Base-by-base conservation (phyloP, 2,797 vertebrate species). In the Clarias pachynema region DNA sequence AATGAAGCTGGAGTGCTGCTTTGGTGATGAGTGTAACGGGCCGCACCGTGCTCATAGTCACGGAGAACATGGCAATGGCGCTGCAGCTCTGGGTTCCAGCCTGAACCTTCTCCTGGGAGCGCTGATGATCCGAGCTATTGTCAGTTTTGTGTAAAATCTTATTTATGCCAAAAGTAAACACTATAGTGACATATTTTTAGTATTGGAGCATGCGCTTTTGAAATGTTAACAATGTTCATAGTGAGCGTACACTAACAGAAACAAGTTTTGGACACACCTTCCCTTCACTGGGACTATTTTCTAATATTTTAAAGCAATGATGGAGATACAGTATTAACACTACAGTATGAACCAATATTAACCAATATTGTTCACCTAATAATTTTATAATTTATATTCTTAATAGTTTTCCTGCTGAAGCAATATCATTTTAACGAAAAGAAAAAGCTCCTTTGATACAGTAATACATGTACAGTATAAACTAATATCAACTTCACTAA, bases 1-100 rank as follows among this genome's bases (percentile, higher is more conserved):
- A 34, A 93, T 95, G 89, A 96, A 93, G 82, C 91, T 97, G 92
- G 93, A 93, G 31, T 97, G 97, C 86, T 97, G 96, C 89, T 96
- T 94, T 83, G 92, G 90, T 0, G 95, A 97, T 7, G 93, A 96
- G 92, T 97, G 96, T 81, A 97, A 97, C 3, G 96, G 96, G 10
- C 94, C 96, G 0, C 90, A 93, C 5, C 91, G 72, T 86, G 91
- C 94, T 85, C 94, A 90, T 87, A 95, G 93, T 85, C 90, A 95
- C 2, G 91, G 95, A 37, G 82, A 84, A 4, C 75, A 92, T 6
- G 80, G 78, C 29, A 95, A 79, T 49, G 34, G 90, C 0, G 92
- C 62, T 1, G 86, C 24, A 79, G 15, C 86, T 1, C 65, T 88
- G 22, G 85, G 82, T 70, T 89, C 90, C 82, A 72, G 86, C 29